phyloP scores from a whole-genome alignment of 2,797 vertebrate genomes.

The Falco biarmicus region DNA sequence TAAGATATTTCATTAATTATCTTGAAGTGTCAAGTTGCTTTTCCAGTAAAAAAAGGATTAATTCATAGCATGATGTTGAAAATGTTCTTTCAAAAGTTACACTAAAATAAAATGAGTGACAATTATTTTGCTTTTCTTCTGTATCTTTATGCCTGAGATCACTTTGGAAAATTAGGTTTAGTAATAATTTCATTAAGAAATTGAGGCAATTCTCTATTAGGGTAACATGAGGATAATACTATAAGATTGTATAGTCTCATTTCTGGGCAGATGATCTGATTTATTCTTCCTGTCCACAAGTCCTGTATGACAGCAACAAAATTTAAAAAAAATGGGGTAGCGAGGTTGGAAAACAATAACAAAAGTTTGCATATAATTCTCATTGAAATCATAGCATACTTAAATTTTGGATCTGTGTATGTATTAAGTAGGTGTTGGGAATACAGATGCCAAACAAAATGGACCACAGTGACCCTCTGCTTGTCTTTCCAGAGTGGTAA shows the following conservation, averaged over 20 bases:
- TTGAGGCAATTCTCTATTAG: constrained; percentile 30
- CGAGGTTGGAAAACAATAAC: not conserved
- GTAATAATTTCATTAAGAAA: constrained; percentile 43
- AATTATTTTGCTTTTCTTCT: not conserved
- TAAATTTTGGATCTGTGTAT: not conserved
- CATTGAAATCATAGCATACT: not conserved
- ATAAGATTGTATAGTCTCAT: not conserved
- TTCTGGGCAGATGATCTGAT: constrained; percentile 54
- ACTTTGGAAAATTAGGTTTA: constrained; percentile 27
- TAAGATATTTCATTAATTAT: not conserved
- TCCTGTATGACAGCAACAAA: constrained; percentile 48
- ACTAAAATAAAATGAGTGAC: not conserved
- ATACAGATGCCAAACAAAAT: not conserved
- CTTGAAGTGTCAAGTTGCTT: not conserved
- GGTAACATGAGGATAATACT: constrained; percentile 22
- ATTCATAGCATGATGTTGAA: not conserved
- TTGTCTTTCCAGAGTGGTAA: not conserved
- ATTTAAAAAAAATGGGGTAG: not conserved
- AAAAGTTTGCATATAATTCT: not conserved
- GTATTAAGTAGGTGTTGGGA: not conserved
- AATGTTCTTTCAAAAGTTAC: not conserved
- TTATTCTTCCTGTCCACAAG: constrained; percentile 53
- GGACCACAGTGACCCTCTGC: not conserved
- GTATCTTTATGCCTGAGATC: constrained; percentile 5
- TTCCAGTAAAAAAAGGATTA: not conserved